Base-by-base conservation (phyloP, 2,113 vertebrate species). In the Hymenochirus boettgeri region DNA sequence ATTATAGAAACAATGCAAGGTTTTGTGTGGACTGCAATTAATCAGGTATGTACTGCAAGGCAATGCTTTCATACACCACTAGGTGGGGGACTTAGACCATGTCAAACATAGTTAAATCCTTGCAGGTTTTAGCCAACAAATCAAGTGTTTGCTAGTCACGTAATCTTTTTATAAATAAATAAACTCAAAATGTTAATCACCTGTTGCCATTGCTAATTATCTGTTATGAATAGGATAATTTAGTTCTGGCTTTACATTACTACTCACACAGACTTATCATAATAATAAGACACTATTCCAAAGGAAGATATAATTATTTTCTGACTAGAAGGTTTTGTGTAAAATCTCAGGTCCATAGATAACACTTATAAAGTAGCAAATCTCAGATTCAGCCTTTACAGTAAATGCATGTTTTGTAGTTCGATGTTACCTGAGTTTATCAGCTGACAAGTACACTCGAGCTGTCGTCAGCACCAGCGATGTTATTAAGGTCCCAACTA, bases 51-150 rank as follows among this genome's bases (percentile, higher is more conserved):
- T 5, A 42, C 39, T 15, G 24, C 11, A 18, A 17, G 52, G 21
- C 10, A 24, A 8, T 58, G 11, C 17, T n/a, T 17, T 23, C 25
- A 27, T 47, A 13, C 8, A 19, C 62, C 62, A 64, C 37, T 26
- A 56, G 62, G n/a, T 64, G 62, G 62, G 12, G 19, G 7, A 11
- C 18, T 17, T 5, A 21, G 25, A 47, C 25, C 52, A 56, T 31
- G 10, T 23, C 5, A 21, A 60, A 21, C 39, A 42, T 42, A n/a
- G 13, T 15, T 15, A 42, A 3, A 18, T 17, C 17, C 3, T 15
- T 18, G 17, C 12, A 39, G 12, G 35, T n/a, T 15, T 7, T 5
- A 7, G 39, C 6, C 39, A n/a, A 2, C 39, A 42, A n/a, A 11
- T n/a, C 6, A 42, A n/a, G n/a, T 39, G 11, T 6, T 42, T 42